A percentile compares a stretch with the other conserved stretches of the same genome.
Conservation (phyloP, 2,113 vertebrate genomes). For the Hippolais icterina region DNA sequence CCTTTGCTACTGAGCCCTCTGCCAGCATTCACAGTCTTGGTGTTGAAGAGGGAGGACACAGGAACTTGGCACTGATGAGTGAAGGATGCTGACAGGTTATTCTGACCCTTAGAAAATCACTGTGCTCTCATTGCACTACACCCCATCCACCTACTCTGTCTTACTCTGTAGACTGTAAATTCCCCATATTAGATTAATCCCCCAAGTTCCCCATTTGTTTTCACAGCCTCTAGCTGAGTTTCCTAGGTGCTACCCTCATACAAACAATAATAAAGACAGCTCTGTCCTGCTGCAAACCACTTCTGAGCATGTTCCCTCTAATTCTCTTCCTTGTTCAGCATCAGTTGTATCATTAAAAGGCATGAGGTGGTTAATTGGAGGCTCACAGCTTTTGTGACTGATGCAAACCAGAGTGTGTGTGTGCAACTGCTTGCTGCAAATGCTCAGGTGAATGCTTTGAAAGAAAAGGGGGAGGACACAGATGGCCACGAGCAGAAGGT, state of each 20-base stretch:
- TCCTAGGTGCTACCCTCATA: conserved; percentile 48
- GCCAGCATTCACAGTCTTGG: not conserved
- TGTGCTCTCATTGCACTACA: conserved; percentile 9
- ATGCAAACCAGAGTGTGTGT: conserved; percentile 19
- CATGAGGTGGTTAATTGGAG: conserved; percentile 61
- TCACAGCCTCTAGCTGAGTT: conserved; percentile 62
- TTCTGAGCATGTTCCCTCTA: conserved; percentile 48
- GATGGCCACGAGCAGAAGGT: conserved; percentile 67
- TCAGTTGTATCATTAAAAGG: conserved; percentile 53
- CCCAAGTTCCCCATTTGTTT: conserved; percentile 50
- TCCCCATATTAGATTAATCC: conserved; percentile 14
- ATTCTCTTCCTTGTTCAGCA: conserved; percentile 47
- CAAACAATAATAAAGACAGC: conserved; percentile 15
- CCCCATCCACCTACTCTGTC: conserved; percentile 15
- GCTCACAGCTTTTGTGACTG: conserved; percentile 54
- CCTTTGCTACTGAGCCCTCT: not conserved
- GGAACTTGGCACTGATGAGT: not conserved
- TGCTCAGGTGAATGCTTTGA: conserved; percentile 12
- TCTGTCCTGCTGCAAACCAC: conserved; percentile 57
- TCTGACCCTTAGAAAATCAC: conserved; percentile 30
- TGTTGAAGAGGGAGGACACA: not conserved
- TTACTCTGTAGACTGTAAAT: conserved; percentile 31
- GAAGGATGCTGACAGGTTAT: conserved; percentile 30
- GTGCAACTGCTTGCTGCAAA: not conserved
- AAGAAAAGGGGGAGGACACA: not conserved